phyloP scores from a whole-genome alignment of 2,113 vertebrate genomes.

The Malaclemys terrapin region DNA sequence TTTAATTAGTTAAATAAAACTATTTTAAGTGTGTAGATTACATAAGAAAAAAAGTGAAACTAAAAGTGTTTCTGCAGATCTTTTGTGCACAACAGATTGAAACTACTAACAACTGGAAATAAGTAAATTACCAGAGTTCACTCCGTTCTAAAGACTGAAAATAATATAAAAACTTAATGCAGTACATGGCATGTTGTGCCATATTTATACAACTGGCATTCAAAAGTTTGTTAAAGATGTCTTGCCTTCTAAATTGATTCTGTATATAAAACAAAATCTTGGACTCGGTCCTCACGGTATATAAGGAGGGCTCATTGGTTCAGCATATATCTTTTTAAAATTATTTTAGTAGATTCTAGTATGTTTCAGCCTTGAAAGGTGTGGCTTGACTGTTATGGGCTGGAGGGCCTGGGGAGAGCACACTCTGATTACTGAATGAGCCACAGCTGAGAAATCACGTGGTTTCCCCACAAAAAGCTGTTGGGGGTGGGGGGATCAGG shows the following conservation, averaged over 20 bases:
- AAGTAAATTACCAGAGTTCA: background rate
- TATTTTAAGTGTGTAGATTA: background rate
- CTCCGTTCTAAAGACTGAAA: background rate
- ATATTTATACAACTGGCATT: background rate
- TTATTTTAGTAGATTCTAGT: background rate
- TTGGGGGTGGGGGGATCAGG: background rate
- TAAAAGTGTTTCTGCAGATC: background rate
- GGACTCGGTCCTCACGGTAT: background rate
- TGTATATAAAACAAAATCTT: accelerated
- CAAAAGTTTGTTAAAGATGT: background rate
- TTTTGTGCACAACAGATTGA: background rate
- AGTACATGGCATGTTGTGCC: background rate
- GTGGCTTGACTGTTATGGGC: background rate
- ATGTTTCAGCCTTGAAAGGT: background rate
- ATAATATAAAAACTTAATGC: background rate
- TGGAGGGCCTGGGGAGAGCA: background rate
- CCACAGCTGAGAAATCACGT: background rate
- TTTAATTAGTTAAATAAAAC: background rate
- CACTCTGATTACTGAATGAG: background rate
- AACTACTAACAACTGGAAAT: background rate
- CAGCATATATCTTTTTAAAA: background rate
- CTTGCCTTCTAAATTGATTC: accelerated
- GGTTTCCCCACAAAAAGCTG: background rate
- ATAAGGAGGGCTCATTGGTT: background rate
- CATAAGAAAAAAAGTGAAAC: background rate